Percentiles rank a stretch among this genome's conserved stretches.
These are phyloP conservation scores for Leptoclinus maculatus DNA, from an alignment of 2,797 vertebrate genomes.

Conservation along the genomic window DNA sequence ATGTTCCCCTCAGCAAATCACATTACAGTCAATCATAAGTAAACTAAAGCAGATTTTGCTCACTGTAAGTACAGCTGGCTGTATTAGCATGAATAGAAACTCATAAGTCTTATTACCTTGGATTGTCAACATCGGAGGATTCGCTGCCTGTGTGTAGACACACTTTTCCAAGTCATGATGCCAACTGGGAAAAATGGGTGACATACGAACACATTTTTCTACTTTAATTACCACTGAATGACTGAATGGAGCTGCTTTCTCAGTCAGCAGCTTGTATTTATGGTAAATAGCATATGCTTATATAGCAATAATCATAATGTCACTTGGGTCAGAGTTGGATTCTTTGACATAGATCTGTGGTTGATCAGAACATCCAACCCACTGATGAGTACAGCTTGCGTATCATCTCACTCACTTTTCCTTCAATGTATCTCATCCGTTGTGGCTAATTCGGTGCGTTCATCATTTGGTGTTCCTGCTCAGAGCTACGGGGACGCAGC, in stretches of 20 bases:
- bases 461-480: conserved; percentile 37
- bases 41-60: conserved; percentile 71
- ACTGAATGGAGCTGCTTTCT: conserved; percentile 55
- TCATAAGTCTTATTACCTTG: conserved; percentile 72
- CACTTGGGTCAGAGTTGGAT: conserved; percentile 39
- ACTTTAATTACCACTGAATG: conserved; percentile 73
- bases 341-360: conserved; percentile 34
- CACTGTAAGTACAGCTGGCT: conserved; percentile 67
- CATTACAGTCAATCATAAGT: conserved; percentile 69
- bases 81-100: conserved; percentile 67
- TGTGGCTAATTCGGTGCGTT: conserved; percentile 42
- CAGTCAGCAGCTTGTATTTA: conserved; percentile 63
- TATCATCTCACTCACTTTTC: conserved; percentile 4
- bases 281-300: conserved; percentile 57
- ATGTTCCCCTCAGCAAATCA: conserved; percentile 70
- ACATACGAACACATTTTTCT: conserved; percentile 61
- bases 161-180: conserved; percentile 71
- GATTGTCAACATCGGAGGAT: conserved; percentile 73
- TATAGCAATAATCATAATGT: conserved; percentile 33
- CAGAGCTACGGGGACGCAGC: conserved; percentile 47
- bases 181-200: conserved; percentile 70
- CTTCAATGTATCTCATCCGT: conserved; percentile 34
- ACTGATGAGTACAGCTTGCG: not conserved
- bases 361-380: conserved; percentile 36
- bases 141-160: conserved; percentile 69